A percentile compares a stretch with the other conserved stretches of the same genome.
Conservation (phyloP, 2,113 vertebrate species). For the Coreoperca whiteheadi region DNA sequence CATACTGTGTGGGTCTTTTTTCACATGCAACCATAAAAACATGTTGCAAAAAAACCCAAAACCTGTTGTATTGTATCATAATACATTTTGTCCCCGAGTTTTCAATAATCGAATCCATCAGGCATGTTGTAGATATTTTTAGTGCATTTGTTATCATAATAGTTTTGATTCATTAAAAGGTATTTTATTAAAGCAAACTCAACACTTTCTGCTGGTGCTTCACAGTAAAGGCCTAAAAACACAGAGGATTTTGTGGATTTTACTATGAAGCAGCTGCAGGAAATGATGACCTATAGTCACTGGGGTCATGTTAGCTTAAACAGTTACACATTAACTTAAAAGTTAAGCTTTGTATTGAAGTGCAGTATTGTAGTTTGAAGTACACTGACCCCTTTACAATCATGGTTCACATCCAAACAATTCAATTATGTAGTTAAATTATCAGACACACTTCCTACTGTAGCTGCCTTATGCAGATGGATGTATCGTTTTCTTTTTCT, state of each 20-base stretch:
- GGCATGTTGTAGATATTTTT: too few relatives aligned
- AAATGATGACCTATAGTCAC: neutral
- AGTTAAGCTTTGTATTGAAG: neutral
- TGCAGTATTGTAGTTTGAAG: neutral
- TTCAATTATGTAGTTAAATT: neutral
- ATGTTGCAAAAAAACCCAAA: neutral
- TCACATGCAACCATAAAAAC: neutral
- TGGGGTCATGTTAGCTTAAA: neutral
- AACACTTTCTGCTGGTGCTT: neutral
- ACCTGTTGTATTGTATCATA: neutral
- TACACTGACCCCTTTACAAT: neutral
- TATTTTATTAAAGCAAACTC: neutral
- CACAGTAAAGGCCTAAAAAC: neutral
- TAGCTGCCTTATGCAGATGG: neutral
- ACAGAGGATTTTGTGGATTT: neutral
- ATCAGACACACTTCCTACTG: neutral
- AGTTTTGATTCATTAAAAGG: neutral
- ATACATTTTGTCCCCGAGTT: neutral
- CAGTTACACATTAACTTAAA: neutral
- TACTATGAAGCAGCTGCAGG: conserved; percentile 8
- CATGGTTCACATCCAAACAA: neutral
- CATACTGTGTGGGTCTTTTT: neutral
- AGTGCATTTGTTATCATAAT: neutral
- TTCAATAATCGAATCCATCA: neutral
- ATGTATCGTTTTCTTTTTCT: neutral